phyloP scores from a whole-genome alignment of 2,113 vertebrate species.

The Azemiops feae region DNA sequence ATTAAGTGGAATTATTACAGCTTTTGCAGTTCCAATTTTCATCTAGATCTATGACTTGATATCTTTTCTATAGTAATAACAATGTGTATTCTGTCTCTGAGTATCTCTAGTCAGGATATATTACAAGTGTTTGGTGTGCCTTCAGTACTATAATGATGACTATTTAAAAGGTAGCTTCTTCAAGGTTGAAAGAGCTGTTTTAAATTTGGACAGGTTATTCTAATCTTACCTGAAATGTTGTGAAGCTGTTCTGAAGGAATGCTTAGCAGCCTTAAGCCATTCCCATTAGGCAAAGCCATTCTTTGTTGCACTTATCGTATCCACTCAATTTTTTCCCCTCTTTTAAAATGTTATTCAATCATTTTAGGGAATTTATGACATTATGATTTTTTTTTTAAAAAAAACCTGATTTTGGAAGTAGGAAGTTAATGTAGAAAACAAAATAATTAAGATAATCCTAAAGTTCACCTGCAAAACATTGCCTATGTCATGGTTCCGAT shows the following conservation, averaged over 20 bases:
- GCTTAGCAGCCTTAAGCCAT: not conserved
- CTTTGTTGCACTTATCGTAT: not conserved
- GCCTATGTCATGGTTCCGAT: too few species aligned
- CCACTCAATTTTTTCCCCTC: not conserved
- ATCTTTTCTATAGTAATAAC: not conserved
- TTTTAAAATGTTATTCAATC: not conserved
- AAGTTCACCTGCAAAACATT: not conserved
- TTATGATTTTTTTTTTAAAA: not conserved
- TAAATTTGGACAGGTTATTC: not conserved
- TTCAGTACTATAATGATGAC: not conserved
- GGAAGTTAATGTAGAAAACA: not conserved
- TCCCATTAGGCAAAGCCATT: not conserved
- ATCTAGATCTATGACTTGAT: not conserved
- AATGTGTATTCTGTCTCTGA: not conserved
- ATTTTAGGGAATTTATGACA: not conserved
- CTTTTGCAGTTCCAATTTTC: not conserved
- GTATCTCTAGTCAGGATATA: not conserved
- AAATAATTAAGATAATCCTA: not conserved
- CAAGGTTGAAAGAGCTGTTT: not conserved
- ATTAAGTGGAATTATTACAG: slow-evolving; percentile 34
- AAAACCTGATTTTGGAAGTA: not conserved
- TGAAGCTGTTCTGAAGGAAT: not conserved
- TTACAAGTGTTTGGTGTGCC: not conserved
- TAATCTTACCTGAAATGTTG: not conserved
- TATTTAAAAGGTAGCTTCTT: not conserved